Evolutionary conservation across 2,797 vertebrate genomes (phyloP), one percentile per base, ranked within the genome.

Genomic region (Semotilus atromaculatus): DNA sequence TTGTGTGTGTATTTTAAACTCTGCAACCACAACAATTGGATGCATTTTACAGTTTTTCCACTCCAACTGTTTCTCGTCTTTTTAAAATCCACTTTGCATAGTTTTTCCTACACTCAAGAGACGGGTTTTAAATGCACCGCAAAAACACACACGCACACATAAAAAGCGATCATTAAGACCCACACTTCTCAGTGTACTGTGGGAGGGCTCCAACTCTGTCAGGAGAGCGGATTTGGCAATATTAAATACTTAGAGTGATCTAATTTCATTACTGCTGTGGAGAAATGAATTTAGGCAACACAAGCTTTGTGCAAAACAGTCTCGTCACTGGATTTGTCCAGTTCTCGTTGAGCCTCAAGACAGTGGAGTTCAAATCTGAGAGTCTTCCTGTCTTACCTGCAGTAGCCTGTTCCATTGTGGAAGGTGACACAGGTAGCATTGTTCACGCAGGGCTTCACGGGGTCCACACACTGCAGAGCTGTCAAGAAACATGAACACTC

Each of bases 391-490:
- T 91, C 96, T 97, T 96, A 99, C 97, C 95, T 97, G 96, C 97
- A 99, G 90, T 96, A 96, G 92, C 95, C 97, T 29, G 97, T 97
- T 87, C 97, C 97, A 10, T 98, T 97, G 71, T 86, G 93, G 84
- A 94, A 96, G 0, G 94, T 96, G 89, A 96, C 88, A 93, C 97
- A 99, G 29, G 92, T 96, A 51, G 96, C 97, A 79, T 97, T 96
- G 93, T 98, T 97, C 80, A 97, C 93, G 91, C 97, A 99, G 0
- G 97, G 97, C 36, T 92, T 96, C 88, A 94, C 95, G 82, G 93
- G 86, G 81, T 96, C 95, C 91, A 97, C 93, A 92, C 97, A 99
- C 80, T 99, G 97, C 71, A 99, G 93, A 87, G 96, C 97, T 99
- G 94, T 86, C 64, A 45, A 84, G 31, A 85, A 60, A 85, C n/a